Conservation (phyloP, 2,797 vertebrate species). For the Trachurus trachurus region DNA sequence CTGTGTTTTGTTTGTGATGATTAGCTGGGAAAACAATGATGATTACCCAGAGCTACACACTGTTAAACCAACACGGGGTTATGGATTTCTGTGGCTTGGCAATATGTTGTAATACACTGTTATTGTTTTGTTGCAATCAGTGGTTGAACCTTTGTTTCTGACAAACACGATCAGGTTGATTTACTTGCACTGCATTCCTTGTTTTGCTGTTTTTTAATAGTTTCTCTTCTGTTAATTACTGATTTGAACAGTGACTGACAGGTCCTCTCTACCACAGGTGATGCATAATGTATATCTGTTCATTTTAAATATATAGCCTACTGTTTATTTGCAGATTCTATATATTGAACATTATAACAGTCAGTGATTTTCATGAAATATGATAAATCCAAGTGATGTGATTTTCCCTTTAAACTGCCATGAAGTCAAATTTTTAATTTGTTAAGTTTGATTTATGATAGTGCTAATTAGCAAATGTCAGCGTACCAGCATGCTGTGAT, state of each 20-base stretch:
- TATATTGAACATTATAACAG: neutral
- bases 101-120: neutral
- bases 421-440: neutral
- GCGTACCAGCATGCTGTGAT: neutral
- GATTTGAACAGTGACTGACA: constrained; percentile 2
- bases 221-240: constrained; percentile 8
- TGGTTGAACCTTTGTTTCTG: neutral
- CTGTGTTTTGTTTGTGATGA: constrained; percentile 43
- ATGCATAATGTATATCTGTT: neutral
- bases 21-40: constrained; percentile 30
- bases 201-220: neutral
- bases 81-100: neutral
- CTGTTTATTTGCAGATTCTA: neutral
- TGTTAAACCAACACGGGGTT: neutral
- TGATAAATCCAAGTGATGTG: neutral
- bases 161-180: no score
- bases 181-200: no score
- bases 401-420: neutral
- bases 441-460: neutral
- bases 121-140: neutral
- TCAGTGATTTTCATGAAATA: no score
- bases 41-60: constrained; percentile 25
- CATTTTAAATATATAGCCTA: neutral
- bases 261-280: neutral
- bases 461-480: neutral